Base-by-base conservation (phyloP, 2,113 vertebrate species). In the Anolis sagrei region DNA sequence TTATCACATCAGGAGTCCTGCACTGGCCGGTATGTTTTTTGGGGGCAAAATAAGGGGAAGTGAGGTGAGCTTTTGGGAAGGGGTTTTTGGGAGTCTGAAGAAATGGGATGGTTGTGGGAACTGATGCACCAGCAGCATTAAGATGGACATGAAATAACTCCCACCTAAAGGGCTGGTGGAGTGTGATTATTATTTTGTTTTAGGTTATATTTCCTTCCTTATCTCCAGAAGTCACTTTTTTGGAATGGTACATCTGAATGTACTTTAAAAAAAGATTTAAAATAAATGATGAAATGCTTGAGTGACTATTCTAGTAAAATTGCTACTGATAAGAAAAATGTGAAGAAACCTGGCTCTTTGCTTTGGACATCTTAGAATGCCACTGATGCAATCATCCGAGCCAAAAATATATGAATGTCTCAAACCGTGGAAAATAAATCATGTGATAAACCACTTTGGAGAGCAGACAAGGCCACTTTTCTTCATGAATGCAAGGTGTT, bases 401-500 rank as follows among this genome's bases (percentile, higher is more conserved):
- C 54, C 73, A 51, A 80, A 79, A 80, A 86, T 86, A 80, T 64
- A 68, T 36, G 25, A 73, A 70, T 11, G 79, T 34, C 27, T 80
- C 36, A 58, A 48, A 23, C 44, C 21, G 54, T 79, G 77, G 54
- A 54, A 62, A 85, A 85, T 85, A 72, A 32, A 54, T 72, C 70
- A 79, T 85, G 34, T n/a, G 66, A 27, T 36, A 62, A 64, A 51
- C 44, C 54, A 62, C 36, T 74, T 61, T 49, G 69, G 51, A 86
- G 29, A 62, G 29, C 51, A 79, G 54, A 73, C 54, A 62, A 48
- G 68, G 29, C 54, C 5, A 74, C 77, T 74, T 79, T 80, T 74
- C 77, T 62, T 86, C 69, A 79, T 74, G 79, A 79, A 80, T 86
- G 77, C 39, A 76, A 80, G 69, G 68, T 74, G 21, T 74, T 73